A percentile compares a stretch with the other conserved stretches of the same genome.
phyloP scores from a whole-genome alignment of 2,797 vertebrate genomes.

The Aplochiton taeniatus region DNA sequence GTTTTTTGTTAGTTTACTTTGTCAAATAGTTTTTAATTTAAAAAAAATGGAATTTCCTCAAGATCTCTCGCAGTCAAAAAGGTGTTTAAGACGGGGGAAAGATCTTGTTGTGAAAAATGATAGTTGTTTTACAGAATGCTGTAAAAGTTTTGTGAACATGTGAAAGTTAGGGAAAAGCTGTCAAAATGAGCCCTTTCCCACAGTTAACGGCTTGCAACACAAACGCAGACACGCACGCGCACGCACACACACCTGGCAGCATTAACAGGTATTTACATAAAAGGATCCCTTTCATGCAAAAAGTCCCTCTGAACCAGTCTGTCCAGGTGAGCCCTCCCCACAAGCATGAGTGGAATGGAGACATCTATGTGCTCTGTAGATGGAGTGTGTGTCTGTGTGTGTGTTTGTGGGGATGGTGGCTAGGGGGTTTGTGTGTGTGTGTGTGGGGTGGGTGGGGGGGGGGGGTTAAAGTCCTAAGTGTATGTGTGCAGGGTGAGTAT shows the following conservation, averaged over 20 bases:
- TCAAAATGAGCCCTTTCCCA: slow-evolving; percentile 13
- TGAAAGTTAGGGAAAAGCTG: slow-evolving; percentile 27
- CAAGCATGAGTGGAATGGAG: slow-evolving; percentile 55
- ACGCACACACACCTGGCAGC: neutral
- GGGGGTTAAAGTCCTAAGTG: no score
- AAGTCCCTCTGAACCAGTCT: slow-evolving; percentile 63
- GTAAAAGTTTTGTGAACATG: neutral
- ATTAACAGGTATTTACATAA: neutral
- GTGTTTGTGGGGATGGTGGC: no score
- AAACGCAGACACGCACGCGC: slow-evolving; percentile 7
- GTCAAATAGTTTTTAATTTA: no score
- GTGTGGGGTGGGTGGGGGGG: neutral
- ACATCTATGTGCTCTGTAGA: slow-evolving; percentile 1
- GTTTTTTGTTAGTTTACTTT: no score
- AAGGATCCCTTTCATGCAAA: slow-evolving; percentile 35
- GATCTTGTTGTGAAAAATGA: no score
- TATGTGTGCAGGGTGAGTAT: no score
- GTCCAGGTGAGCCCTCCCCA: slow-evolving; percentile 55
- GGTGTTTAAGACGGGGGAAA: no score
- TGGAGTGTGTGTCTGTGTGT: slow-evolving; percentile 20
- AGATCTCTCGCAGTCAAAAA: no score
- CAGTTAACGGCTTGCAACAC: slow-evolving; percentile 39
- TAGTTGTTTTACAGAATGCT: slow-evolving; percentile 18
- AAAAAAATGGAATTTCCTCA: no score
- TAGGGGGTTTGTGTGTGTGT: slow-evolving; percentile 20